Conservation (phyloP, 2,888 invertebrate species). For the Tipula confusa region DNA sequence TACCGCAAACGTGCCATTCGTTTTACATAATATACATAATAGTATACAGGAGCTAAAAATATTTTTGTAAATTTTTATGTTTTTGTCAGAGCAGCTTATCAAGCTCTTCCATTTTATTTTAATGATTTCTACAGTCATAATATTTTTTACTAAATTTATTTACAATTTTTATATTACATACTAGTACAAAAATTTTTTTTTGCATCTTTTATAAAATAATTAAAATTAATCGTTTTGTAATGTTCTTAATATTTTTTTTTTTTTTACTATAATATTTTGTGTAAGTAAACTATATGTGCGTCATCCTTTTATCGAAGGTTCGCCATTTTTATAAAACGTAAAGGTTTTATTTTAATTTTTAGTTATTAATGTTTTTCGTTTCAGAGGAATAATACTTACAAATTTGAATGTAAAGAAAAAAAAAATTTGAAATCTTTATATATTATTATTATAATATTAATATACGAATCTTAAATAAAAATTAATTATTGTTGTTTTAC, state of each 20-base stretch:
- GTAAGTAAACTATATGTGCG: not conserved
- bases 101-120: not conserved
- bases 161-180: too few relatives aligned
- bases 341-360: not conserved
- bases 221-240: not conserved
- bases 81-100: not conserved
- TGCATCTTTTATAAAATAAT: too few relatives aligned
- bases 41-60: not conserved
- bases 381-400: not conserved
- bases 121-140: too few relatives aligned
- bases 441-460: too few relatives aligned
- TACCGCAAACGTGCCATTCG: not conserved
- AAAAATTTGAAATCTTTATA: too few relatives aligned
- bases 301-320: not conserved
- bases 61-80: not conserved
- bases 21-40: not conserved
- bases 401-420: not conserved
- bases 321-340: not conserved
- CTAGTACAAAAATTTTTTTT: too few relatives aligned
- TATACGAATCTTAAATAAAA: not conserved
- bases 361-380: not conserved
- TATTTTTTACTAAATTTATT: too few relatives aligned
- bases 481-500: not conserved
- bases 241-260: not conserved
- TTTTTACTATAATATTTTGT: not conserved